Evolutionary conservation across 2,113 vertebrate genomes (phyloP).

Genomic region (Phylloscopus trochiloides): DNA sequence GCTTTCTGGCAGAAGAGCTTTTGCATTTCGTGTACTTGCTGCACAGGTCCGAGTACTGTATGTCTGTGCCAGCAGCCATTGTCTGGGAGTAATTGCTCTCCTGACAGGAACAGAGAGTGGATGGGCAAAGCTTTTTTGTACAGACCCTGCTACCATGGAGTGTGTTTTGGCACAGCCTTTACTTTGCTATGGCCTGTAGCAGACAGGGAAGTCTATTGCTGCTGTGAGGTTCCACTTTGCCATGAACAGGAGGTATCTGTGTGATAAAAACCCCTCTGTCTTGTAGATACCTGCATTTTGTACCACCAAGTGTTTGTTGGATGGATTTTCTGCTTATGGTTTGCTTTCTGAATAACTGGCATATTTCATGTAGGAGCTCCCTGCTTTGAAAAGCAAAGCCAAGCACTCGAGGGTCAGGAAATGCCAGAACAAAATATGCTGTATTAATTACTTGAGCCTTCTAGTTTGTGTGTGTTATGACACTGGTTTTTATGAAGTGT

Average conservation of each 20-base stretch:
- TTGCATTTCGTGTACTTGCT: background rate
- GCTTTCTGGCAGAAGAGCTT: background rate
- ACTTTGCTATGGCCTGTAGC: background rate
- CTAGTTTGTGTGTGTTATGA: background rate
- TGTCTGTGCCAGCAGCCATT: background rate
- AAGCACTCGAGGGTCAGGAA: background rate
- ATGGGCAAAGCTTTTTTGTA: background rate
- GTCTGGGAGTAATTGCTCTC: background rate
- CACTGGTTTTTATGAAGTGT: background rate
- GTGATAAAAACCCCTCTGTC: background rate
- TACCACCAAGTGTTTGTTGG: background rate
- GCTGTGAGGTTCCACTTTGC: background rate
- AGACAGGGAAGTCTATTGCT: background rate
- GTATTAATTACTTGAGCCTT: background rate
- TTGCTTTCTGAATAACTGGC: background rate
- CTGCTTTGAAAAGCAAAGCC: background rate
- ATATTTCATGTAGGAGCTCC: background rate
- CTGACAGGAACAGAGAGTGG: background rate
- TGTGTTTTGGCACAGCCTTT: background rate
- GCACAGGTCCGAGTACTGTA: rapidly evolving
- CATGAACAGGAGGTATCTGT: background rate
- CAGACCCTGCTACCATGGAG: background rate
- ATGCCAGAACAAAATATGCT: background rate
- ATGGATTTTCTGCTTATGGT: background rate
- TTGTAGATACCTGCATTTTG: background rate